Evolutionary conservation across 1,140 invertebrate species (phyloP), one percentile per base, ranked within the genome.

Genomic region (Drosophila eugracilis): DNA sequence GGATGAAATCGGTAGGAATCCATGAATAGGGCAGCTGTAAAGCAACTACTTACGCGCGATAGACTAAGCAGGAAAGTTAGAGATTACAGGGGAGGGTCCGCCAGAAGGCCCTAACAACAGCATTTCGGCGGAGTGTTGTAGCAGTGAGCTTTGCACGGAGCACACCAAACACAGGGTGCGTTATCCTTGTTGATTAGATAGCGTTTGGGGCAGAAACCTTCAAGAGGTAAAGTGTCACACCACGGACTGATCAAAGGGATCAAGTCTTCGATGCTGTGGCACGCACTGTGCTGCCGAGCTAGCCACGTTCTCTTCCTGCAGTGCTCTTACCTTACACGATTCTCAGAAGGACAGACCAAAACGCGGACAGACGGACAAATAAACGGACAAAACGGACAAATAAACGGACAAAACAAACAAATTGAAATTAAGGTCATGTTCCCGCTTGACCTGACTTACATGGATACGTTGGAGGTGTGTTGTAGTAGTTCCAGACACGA

Each of bases 391-490:
- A n/a, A n/a, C n/a, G n/a, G n/a, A n/a, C n/a, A n/a, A n/a, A n/a
- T n/a, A n/a, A n/a, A n/a, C n/a, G n/a, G n/a, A n/a, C n/a, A n/a
- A n/a, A n/a, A n/a, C n/a, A n/a, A n/a, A n/a, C n/a, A n/a, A n/a
- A n/a, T n/a, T n/a, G n/a, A n/a, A n/a, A n/a, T n/a, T n/a, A n/a
- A n/a, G n/a, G n/a, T n/a, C n/a, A n/a, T n/a, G n/a, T n/a, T n/a
- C n/a, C n/a, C n/a, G n/a, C n/a, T n/a, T n/a, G n/a, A 24, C n/a
- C 21, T 5, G 44, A 85, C 89, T 91, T 85, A 91, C 89, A 91
- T 89, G 89, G 89, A 81, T 91, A 91, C 15, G 75, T 75, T 15
- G 85, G 78, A 28, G 89, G 89, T 6, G 89, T 91, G 55, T 91
- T 91, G 59, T 77, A 85, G 71, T 52, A 79, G 70, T 91, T 91